A percentile compares a stretch with the other conserved stretches of the same genome.
phyloP scores from a whole-genome alignment of 2,797 vertebrate species.

The Balearica regulorum region DNA sequence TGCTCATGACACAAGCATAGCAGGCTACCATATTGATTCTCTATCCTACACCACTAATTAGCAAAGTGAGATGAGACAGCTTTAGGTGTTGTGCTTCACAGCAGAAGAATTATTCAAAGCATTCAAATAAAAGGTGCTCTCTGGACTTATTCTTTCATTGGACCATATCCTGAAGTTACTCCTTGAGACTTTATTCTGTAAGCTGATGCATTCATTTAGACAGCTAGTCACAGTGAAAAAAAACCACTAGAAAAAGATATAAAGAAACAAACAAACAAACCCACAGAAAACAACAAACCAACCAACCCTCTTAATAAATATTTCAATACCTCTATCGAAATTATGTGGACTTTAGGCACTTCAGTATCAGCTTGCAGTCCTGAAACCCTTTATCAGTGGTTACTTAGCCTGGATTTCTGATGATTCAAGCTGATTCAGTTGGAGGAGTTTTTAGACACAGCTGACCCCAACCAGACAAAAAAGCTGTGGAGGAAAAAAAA shows the following conservation, averaged over 20 bases:
- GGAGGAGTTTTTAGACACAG: background rate
- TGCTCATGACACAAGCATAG: background rate
- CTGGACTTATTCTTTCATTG: background rate
- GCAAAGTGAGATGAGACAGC: background rate
- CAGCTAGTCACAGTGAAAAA: background rate
- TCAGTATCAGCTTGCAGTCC: background rate
- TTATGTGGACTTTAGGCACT: background rate
- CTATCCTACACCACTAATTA: background rate
- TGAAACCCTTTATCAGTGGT: background rate
- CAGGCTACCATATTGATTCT: background rate
- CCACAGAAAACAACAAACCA: background rate
- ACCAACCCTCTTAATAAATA: background rate
- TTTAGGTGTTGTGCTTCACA: background rate
- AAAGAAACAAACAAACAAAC: background rate
- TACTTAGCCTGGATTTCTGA: background rate
- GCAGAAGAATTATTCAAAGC: background rate
- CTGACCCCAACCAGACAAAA: background rate
- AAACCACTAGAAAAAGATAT: too few species aligned
- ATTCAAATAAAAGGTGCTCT: background rate
- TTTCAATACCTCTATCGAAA: background rate
- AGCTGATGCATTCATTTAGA: background rate
- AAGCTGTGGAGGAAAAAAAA: background rate
- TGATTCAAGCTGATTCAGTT: background rate
- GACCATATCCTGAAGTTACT: background rate
- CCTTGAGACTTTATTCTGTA: background rate